These are phyloP conservation scores for Malacoraja senta DNA, from an alignment of 2,797 vertebrate genomes.

Conservation along the genomic window DNA sequence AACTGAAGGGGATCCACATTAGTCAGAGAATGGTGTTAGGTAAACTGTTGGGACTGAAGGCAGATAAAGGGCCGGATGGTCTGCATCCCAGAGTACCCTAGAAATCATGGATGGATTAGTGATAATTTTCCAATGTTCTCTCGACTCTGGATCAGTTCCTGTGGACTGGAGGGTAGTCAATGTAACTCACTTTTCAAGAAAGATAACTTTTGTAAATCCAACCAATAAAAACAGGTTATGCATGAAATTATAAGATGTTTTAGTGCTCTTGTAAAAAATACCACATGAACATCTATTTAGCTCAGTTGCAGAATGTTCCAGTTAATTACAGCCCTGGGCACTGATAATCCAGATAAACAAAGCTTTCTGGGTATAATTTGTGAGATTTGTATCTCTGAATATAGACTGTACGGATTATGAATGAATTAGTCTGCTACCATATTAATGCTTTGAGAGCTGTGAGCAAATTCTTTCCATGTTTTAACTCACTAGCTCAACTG, in stretches of 20 bases:
- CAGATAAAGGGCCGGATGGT: too few relatives aligned
- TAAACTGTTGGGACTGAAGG: too few relatives aligned
- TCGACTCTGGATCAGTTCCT: too few relatives aligned
- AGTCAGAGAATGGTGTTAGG: too few relatives aligned
- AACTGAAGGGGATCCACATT: too few relatives aligned
- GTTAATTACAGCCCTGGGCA: background rate
- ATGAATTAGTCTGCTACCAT: background rate
- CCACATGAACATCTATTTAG: background rate
- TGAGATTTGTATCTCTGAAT: too few relatives aligned
- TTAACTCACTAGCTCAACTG: conserved; percentile 15
- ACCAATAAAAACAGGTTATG: background rate
- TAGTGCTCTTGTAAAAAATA: background rate
- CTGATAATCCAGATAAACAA: conserved; percentile 22
- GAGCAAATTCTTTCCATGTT: background rate
- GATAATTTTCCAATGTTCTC: too few relatives aligned
- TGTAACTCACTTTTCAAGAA: too few relatives aligned
- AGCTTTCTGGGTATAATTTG: background rate
- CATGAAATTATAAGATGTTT: background rate
- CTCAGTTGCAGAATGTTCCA: conserved; percentile 27
- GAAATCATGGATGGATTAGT: too few relatives aligned
- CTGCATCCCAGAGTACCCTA: too few relatives aligned
- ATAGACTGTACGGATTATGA: background rate
- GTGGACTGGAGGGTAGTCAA: too few relatives aligned
- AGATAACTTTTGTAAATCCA: background rate
- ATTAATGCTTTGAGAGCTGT: background rate